Percentiles rank a stretch among this genome's conserved stretches.
These are phyloP conservation scores for Parotocinclus haroldoi DNA, from an alignment of 2,797 vertebrate genomes.

Conservation along the genomic window DNA sequence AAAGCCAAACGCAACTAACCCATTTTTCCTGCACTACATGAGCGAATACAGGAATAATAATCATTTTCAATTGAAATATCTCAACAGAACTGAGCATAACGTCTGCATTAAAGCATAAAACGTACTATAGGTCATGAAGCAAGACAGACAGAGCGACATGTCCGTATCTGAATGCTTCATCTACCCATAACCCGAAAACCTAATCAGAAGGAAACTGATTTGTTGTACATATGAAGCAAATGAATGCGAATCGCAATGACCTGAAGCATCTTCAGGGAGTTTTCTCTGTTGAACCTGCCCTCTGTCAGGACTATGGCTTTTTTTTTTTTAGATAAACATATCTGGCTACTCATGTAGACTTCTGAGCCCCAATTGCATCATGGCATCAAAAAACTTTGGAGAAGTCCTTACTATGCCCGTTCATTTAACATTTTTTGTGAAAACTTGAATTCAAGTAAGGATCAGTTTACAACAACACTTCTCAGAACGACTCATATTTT, in stretches of 20 bases:
- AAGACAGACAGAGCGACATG: background rate
- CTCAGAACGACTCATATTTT: background rate
- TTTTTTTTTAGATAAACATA: too few relatives aligned
- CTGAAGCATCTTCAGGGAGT: constrained; percentile 18
- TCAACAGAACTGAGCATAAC: too few relatives aligned
- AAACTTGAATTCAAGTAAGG: too few relatives aligned
- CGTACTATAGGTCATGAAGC: background rate
- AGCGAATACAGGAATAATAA: background rate
- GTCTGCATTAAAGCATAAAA: too few relatives aligned
- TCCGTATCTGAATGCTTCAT: background rate
- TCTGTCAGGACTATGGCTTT: constrained; percentile 26
- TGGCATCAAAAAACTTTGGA: too few relatives aligned
- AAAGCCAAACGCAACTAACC: background rate
- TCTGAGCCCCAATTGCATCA: too few relatives aligned
- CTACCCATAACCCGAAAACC: background rate
- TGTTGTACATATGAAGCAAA: background rate
- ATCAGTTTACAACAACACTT: background rate
- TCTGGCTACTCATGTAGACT: too few relatives aligned
- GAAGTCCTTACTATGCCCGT: too few relatives aligned
- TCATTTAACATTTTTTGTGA: too few relatives aligned
- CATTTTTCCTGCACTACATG: background rate
- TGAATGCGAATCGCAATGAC: background rate
- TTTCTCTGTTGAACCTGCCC: constrained; percentile 3
- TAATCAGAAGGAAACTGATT: background rate
- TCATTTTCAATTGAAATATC: too few relatives aligned